A percentile compares a stretch with the other conserved stretches of the same genome.
These are phyloP conservation scores for Anas bernieri DNA, from an alignment of 2,797 vertebrate species.

Conservation along the genomic window DNA sequence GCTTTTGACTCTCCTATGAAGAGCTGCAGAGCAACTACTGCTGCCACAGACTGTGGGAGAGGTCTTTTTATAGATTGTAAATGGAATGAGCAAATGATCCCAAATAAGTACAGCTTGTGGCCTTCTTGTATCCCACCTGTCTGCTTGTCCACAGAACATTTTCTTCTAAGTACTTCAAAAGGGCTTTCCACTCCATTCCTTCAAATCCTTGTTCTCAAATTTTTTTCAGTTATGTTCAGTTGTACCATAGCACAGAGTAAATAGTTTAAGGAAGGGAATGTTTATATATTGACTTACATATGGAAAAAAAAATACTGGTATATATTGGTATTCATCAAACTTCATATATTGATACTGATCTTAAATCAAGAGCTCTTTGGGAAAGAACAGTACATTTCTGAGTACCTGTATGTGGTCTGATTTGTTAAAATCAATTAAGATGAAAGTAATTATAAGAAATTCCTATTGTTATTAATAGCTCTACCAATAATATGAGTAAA, in stretches of 20 bases:
- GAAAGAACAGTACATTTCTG: background rate
- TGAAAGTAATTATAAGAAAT: background rate
- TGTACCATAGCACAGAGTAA: background rate
- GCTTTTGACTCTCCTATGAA: background rate
- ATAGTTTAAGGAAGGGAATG: background rate
- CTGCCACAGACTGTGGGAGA: background rate
- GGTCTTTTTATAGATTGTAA: background rate
- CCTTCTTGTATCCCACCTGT: background rate
- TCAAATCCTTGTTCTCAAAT: background rate
- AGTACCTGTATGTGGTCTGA: background rate
- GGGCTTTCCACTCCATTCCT: background rate
- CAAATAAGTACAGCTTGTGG: background rate
- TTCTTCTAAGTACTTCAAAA: background rate
- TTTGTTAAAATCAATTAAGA: background rate
- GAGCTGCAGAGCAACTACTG: background rate
- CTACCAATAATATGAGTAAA: background rate
- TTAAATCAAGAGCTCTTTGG: background rate
- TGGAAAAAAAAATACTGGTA: background rate
- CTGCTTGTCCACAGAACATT: background rate
- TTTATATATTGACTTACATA: background rate
- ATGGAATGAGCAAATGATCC: background rate
- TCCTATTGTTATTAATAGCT: background rate
- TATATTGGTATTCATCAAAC: background rate
- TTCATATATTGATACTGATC: background rate
- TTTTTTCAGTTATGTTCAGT: background rate